Conservation (phyloP, 1,140 invertebrate species). For the Bombyx mandarina region DNA sequence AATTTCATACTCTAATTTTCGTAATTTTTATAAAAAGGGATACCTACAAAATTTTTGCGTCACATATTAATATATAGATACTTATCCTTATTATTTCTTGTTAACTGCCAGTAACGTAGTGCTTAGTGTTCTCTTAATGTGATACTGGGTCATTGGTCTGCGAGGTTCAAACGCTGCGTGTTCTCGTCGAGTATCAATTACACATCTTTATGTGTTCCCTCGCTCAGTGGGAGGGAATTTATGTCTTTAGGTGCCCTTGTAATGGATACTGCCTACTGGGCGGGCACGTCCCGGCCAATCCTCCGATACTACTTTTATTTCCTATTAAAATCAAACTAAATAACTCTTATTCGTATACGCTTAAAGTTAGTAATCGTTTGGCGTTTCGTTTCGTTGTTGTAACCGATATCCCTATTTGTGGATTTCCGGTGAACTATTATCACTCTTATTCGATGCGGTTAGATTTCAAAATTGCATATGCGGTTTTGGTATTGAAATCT, state of each 20-base stretch:
- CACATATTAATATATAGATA: no score
- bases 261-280: conserved; percentile 44
- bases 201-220: conserved; percentile 19
- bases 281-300: conserved; percentile 58
- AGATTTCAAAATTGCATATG: conserved; percentile 18
- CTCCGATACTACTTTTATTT: conserved; percentile 58
- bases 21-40: no score
- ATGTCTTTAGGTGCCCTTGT: conserved; percentile 38
- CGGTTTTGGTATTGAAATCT: conserved; percentile 48
- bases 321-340: conserved; percentile 19
- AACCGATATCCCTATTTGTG: conserved; percentile 59
- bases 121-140: no score
- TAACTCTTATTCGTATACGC: conserved; percentile 22
- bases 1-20: no score
- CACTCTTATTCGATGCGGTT: conserved; percentile 15
- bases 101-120: no score
- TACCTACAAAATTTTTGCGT: no score
- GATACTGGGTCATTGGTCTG: no score
- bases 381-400: conserved; percentile 27
- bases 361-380: conserved; percentile 24
- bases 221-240: conserved; percentile 25
- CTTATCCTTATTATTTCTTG: no score
- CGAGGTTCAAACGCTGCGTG: conserved; percentile 9
- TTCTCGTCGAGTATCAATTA: conserved; percentile 20
- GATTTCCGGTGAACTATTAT: conserved; percentile 11